Conservation (phyloP, 2,888 invertebrate species). For the Agrochola circellaris region DNA sequence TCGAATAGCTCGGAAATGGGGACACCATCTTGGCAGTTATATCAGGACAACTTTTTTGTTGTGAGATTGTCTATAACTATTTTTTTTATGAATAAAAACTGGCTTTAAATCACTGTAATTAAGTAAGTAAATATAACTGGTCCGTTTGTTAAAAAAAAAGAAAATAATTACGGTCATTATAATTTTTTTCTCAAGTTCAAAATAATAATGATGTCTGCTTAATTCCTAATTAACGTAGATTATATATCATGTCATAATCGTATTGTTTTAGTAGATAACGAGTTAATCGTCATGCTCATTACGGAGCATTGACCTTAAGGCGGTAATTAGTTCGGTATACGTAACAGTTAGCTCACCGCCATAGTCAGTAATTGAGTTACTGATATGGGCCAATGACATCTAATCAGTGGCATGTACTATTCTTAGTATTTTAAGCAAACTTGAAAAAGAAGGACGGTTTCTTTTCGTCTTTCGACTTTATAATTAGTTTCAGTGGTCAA, state of each 20-base stretch:
- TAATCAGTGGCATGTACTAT: constrained; percentile 1
- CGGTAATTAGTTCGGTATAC: constrained; percentile 63
- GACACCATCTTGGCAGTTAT: constrained; percentile 19
- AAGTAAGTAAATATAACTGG: not conserved
- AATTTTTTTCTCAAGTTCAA: not conserved
- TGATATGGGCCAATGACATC: constrained; percentile 45
- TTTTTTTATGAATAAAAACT: too few species aligned
- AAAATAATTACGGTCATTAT: not conserved
- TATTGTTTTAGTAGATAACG: constrained; percentile 47
- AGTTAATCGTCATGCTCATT: constrained; percentile 44
- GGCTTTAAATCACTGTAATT: not conserved
- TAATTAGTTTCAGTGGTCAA: too few species aligned
- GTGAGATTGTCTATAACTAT: not conserved
- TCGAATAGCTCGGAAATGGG: constrained; percentile 41
- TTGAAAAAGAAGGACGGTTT: not conserved
- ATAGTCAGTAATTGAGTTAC: constrained; percentile 38
- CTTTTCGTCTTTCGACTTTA: not conserved
- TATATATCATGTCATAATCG: constrained; percentile 15
- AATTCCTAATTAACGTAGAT: constrained; percentile 6
- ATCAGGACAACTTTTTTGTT: constrained; percentile 20
- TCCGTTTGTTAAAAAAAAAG: not conserved
- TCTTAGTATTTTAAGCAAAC: not conserved
- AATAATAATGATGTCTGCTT: not conserved
- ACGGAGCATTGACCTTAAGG: constrained; percentile 49
- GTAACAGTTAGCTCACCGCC: constrained; percentile 47